Conservation (phyloP, 1,140 invertebrate genomes). For the Bactericera cockerelli region DNA sequence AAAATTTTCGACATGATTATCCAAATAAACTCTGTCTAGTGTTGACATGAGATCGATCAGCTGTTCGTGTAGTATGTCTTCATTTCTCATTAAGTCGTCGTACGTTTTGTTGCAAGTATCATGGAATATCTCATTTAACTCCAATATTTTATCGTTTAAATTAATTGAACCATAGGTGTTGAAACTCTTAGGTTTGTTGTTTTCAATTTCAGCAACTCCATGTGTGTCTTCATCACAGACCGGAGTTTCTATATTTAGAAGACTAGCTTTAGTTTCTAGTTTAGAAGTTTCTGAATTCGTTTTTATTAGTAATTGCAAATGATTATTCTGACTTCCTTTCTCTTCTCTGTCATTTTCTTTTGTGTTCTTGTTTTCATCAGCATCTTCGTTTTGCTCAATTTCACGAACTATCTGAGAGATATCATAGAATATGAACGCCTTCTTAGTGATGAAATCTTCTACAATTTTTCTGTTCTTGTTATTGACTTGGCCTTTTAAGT, state of each 20-base stretch:
- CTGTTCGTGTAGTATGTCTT: slow-evolving; percentile 2
- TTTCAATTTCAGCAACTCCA: too few relatives aligned
- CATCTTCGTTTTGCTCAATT: not conserved
- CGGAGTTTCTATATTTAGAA: too few relatives aligned
- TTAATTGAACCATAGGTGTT: too few relatives aligned
- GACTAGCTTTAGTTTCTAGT: too few relatives aligned
- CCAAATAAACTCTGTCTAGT: too few relatives aligned
- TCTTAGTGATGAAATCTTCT: not conserved
- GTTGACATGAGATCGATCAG: too few relatives aligned
- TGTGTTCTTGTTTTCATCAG: not conserved
- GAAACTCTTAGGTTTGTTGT: too few relatives aligned
- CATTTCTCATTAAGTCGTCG: not conserved
- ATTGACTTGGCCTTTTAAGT: not conserved
- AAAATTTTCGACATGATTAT: too few relatives aligned
- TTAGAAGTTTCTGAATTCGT: not conserved
- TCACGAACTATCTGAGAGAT: not conserved
- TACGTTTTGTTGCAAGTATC: not conserved
- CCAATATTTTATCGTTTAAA: not conserved
- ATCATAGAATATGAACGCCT: not conserved
- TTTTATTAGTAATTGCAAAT: too few relatives aligned
- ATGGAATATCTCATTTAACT: not conserved
- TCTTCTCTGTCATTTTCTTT: not conserved
- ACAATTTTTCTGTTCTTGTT: not conserved
- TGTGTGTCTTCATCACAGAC: too few relatives aligned
- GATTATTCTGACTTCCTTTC: too few relatives aligned